A percentile compares a stretch with the other conserved stretches of the same genome.
Evolutionary conservation across 2,113 vertebrate genomes (phyloP).

Genomic region (Lagopus leucura): DNA sequence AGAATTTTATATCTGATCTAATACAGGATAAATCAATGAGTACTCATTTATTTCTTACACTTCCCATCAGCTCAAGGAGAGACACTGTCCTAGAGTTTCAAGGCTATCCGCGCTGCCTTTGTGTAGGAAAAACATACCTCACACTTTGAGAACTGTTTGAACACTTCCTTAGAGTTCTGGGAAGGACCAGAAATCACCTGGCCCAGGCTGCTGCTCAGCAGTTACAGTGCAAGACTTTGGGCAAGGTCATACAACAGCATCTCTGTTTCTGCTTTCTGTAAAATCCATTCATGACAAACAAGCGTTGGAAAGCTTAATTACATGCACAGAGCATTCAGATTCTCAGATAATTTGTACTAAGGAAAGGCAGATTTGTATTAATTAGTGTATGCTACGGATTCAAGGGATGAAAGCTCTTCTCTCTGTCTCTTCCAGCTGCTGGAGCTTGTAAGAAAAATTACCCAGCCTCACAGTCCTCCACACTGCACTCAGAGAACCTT

Average conservation of each 20-base stretch:
- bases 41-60: conserved; percentile 40
- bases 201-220: neutral
- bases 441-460: neutral
- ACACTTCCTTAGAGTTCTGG: neutral
- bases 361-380: neutral
- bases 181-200: neutral
- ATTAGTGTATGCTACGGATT: neutral
- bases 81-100: conserved; percentile 48
- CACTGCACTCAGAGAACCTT: fast-evolving
- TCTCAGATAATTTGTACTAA: neutral
- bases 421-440: neutral
- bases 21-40: conserved; percentile 40
- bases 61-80: conserved; percentile 65
- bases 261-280: neutral
- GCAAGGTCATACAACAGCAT: neutral
- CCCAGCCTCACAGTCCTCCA: neutral
- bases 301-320: neutral
- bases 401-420: neutral
- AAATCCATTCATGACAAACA: neutral
- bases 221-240: neutral
- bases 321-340: neutral
- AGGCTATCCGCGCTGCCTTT: conserved; percentile 30
- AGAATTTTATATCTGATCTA: conserved; percentile 50
- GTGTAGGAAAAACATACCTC: neutral
- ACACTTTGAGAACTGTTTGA: neutral